phyloP scores from a whole-genome alignment of 2,113 vertebrate species.

The Dolichallabes microphthalmus region DNA sequence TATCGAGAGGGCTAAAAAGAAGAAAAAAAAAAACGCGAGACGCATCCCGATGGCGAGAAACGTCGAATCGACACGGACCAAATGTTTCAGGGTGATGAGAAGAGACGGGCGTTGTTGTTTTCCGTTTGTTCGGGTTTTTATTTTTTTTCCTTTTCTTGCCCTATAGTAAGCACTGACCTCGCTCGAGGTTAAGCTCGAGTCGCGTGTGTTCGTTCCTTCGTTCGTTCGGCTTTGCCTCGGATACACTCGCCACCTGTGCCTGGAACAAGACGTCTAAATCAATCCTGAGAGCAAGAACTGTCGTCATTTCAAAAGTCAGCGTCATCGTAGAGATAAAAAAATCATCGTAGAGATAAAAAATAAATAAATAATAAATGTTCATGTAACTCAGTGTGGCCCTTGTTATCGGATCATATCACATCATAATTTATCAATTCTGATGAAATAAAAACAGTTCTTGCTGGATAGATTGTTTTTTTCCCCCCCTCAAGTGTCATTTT shows the following conservation, averaged over 20 bases:
- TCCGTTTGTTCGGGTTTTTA: neutral
- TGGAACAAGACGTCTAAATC: neutral
- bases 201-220: neutral
- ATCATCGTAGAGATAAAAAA: neutral
- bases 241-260: conserved; percentile 48
- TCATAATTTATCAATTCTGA: neutral
- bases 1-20: neutral
- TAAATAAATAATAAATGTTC: neutral
- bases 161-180: conserved; percentile 8
- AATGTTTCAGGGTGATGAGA: conserved; percentile 15
- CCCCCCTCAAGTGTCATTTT: too few species aligned
- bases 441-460: neutral
- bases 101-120: too few species aligned
- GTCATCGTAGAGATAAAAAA: too few species aligned
- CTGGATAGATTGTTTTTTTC: neutral
- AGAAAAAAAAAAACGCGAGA: neutral
- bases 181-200: neutral
- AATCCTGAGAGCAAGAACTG: neutral
- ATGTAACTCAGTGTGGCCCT: neutral
- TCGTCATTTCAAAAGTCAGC: neutral
- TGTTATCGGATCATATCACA: neutral
- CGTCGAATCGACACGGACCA: conserved; percentile 24
- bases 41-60: neutral
- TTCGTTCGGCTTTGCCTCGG: conserved; percentile 1
- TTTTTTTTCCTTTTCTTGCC: neutral